These are phyloP conservation scores for Podarcis cretensis DNA, from an alignment of 2,113 vertebrate genomes.

Conservation along the genomic window DNA sequence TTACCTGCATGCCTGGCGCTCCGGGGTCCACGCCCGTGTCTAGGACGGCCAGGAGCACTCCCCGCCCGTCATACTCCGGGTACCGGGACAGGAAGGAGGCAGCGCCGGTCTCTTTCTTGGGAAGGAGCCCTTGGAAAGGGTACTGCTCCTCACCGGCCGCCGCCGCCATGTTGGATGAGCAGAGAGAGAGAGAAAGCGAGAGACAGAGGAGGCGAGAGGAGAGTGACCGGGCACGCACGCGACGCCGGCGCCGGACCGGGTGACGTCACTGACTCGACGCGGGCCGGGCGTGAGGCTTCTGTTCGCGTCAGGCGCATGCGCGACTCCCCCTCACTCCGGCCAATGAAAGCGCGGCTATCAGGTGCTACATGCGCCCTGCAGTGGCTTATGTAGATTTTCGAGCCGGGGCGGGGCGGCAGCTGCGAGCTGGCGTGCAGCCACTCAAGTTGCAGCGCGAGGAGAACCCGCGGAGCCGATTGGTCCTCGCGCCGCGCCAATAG, in stretches of 20 bases:
- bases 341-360: no score
- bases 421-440: no score
- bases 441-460: no score
- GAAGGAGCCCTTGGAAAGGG: constrained; percentile 93
- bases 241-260: not conserved
- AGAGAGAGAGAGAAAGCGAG: no score
- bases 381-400: no score
- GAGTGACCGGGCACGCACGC: not conserved
- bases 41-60: constrained; percentile 90
- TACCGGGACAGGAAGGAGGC: constrained; percentile 89
- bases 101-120: constrained; percentile 96
- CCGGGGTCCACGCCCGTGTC: constrained; percentile 97
- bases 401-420: no score
- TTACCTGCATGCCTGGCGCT: constrained; percentile 97
- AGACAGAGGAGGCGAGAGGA: constrained; percentile 15
- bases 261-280: no score
- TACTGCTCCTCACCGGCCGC: constrained; percentile 91
- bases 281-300: not conserved
- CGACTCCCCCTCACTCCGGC: no score
- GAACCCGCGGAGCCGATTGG: no score
- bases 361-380: no score
- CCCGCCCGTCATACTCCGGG: constrained; percentile 92
- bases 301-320: no score
- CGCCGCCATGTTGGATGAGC: constrained; percentile 81
- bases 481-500: not conserved